phyloP scores from a whole-genome alignment of 2,888 invertebrate species.

The Tribolium freemani region DNA sequence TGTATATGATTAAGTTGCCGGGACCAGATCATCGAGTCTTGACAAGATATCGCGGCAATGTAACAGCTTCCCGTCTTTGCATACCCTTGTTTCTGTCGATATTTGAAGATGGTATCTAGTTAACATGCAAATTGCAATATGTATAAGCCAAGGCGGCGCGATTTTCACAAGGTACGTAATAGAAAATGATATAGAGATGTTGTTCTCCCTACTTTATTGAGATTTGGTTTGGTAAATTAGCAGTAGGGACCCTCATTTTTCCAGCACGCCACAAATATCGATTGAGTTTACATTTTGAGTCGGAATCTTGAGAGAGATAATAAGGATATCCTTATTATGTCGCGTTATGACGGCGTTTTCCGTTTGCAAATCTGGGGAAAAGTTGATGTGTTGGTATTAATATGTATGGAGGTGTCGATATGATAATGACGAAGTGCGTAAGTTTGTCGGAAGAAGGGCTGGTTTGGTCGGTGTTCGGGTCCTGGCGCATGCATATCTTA shows the following conservation, averaged over 20 bases:
- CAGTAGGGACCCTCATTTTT: slow-evolving; percentile 34
- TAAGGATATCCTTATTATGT: slow-evolving; percentile 13
- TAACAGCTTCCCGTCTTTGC: slow-evolving; percentile 47
- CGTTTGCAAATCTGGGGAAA: not conserved
- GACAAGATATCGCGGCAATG: slow-evolving; percentile 51
- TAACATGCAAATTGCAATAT: slow-evolving; percentile 68
- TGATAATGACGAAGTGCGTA: slow-evolving; percentile 42
- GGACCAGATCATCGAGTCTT: slow-evolving; percentile 54
- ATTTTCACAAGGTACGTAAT: slow-evolving; percentile 59
- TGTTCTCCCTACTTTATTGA: slow-evolving; percentile 51
- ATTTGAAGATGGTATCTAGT: slow-evolving; percentile 68
- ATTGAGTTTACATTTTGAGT: slow-evolving; percentile 40
- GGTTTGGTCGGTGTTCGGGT: slow-evolving; percentile 23
- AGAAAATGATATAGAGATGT: slow-evolving; percentile 56
- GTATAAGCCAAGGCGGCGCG: slow-evolving; percentile 60
- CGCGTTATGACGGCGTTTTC: not conserved
- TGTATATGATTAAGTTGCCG: slow-evolving; percentile 59
- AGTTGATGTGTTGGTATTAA: slow-evolving; percentile 39
- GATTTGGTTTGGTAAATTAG: slow-evolving; percentile 52
- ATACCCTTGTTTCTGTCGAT: slow-evolving; percentile 62
- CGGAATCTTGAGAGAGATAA: slow-evolving; percentile 2
- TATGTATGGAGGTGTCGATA: slow-evolving; percentile 42
- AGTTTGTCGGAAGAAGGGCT: slow-evolving; percentile 21
- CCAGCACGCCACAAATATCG: slow-evolving; percentile 43
- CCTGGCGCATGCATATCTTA: slow-evolving; percentile 51